phyloP scores from a whole-genome alignment of 2,888 invertebrate species.

The Euplagia quadripunctaria region DNA sequence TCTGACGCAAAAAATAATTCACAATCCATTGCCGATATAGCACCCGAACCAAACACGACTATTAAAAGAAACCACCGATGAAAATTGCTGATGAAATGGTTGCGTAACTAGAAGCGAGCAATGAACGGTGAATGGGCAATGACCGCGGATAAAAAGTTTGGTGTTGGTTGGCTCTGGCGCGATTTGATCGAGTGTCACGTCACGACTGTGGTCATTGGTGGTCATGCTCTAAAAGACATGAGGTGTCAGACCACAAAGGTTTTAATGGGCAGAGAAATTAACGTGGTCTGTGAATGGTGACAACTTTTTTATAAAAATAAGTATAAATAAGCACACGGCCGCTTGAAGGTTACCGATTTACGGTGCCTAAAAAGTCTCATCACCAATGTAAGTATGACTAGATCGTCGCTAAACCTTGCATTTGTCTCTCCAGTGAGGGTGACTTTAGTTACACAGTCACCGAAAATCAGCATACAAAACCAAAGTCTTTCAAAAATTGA shows the following conservation, averaged over 20 bases:
- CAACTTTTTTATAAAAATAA: neutral
- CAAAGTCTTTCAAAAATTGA: too few relatives aligned
- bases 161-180: conserved; percentile 48
- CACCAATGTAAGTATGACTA: neutral
- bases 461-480: neutral
- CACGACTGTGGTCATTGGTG: conserved; percentile 54
- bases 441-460: neutral
- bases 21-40: conserved; percentile 28
- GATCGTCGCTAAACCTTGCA: neutral
- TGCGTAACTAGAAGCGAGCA: conserved; percentile 57
- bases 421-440: neutral
- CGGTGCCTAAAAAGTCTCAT: neutral
- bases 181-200: conserved; percentile 57
- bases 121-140: conserved; percentile 60
- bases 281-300: conserved; percentile 2
- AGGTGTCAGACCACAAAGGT: conserved; percentile 44
- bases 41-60: neutral
- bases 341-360: neutral
- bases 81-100: conserved; percentile 44
- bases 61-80: conserved; percentile 40
- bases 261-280: conserved; percentile 35
- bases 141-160: conserved; percentile 64
- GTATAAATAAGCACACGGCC: neutral
- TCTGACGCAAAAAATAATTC: conserved; percentile 42
- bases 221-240: conserved; percentile 44